Evolutionary conservation across 2,888 invertebrate genomes (phyloP).

Genomic region (Caenorhabditis sp.): DNA sequence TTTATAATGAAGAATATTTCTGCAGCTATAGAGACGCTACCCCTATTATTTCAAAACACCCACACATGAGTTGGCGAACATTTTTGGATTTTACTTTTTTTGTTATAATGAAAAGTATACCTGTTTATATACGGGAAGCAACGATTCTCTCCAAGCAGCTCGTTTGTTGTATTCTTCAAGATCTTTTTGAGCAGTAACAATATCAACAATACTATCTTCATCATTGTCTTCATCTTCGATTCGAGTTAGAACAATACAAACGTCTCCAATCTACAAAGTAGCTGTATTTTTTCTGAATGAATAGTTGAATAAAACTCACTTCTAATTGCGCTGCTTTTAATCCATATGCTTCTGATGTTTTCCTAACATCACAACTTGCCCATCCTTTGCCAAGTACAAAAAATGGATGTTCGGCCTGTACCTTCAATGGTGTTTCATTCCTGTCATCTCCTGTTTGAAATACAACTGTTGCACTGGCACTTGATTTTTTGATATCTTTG

Average conservation of each 20-base stretch:
- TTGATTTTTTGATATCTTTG: conserved; percentile 5
- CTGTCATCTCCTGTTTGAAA: conserved; percentile 15
- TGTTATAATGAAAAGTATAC: too few species aligned
- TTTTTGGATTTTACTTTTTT: too few species aligned
- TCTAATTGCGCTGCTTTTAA: conserved; percentile 25
- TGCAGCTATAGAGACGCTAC: too few species aligned
- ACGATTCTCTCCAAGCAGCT: neutral
- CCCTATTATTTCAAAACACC: too few species aligned
- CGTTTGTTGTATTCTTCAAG: neutral
- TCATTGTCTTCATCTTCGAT: conserved; percentile 13
- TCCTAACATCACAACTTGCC: conserved; percentile 31
- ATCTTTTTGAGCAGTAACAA: neutral
- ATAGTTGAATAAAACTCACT: too few species aligned
- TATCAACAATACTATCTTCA: neutral
- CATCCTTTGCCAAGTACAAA: conserved; percentile 52
- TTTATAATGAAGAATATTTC: too few species aligned
- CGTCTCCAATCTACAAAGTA: conserved; percentile 40
- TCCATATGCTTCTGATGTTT: conserved; percentile 36
- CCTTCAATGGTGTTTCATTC: conserved; percentile 3
- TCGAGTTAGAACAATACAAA: conserved; percentile 36
- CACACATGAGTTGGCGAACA: too few species aligned
- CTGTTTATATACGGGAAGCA: too few species aligned
- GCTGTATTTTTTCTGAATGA: too few species aligned
- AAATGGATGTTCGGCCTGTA: conserved; percentile 47
- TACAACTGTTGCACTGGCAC: conserved; percentile 10